phyloP scores from a whole-genome alignment of 2,113 vertebrate species.

The Hystrix cristata region DNA sequence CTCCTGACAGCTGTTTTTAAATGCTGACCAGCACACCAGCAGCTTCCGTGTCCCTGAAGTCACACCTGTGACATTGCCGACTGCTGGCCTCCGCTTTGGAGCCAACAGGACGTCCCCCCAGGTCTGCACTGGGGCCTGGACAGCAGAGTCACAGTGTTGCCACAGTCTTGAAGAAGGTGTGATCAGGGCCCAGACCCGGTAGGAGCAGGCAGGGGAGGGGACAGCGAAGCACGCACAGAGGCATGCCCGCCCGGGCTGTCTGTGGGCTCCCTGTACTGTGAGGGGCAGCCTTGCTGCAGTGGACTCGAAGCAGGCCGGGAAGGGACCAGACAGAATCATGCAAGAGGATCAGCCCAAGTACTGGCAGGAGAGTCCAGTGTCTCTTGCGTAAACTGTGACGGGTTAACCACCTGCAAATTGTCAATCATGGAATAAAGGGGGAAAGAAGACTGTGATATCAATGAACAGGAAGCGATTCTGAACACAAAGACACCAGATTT shows the following conservation, averaged over 20 bases:
- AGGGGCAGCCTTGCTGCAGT: accelerated
- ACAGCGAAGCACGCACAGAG: accelerated
- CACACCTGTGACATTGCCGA: accelerated
- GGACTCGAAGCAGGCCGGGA: not conserved
- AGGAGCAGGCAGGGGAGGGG: accelerated
- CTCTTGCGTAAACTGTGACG: not conserved
- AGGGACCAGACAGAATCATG: not conserved
- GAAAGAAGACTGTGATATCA: not conserved
- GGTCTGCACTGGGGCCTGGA: accelerated
- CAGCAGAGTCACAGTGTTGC: accelerated
- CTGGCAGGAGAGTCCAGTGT: accelerated
- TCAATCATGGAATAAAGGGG: no score
- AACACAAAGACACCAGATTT: accelerated
- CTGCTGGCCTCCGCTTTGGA: no score
- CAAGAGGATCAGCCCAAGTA: accelerated
- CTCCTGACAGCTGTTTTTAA: not conserved
- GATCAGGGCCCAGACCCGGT: accelerated
- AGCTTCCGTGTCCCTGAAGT: accelerated
- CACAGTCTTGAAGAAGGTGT: not conserved
- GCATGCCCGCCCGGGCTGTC: no score
- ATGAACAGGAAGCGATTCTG: not conserved
- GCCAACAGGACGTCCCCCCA: accelerated
- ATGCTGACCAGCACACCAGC: accelerated
- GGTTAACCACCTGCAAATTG: not conserved
- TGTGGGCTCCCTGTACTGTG: accelerated